Percentiles rank a stretch among this genome's conserved stretches.
Evolutionary conservation across 2,113 vertebrate species (phyloP).

Genomic region (Trematocara marginatum): DNA sequence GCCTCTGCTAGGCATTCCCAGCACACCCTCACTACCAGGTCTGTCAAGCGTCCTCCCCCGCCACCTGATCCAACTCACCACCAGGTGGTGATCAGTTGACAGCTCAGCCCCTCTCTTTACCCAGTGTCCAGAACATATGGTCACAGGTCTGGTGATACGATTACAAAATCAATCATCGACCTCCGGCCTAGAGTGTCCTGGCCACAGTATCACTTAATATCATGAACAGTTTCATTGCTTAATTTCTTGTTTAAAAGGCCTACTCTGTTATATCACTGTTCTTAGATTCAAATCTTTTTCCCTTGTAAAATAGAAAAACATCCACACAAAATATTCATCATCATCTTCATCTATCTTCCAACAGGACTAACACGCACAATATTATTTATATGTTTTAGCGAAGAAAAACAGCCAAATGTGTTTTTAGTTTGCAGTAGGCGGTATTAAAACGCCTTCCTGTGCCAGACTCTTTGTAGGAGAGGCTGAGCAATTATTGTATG

Average conservation of each 20-base stretch:
- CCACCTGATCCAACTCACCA: fast-evolving
- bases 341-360: neutral
- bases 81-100: neutral
- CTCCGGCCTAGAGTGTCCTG: neutral
- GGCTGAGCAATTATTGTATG: conserved; percentile 22
- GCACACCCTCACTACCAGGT: neutral
- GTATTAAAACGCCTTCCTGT: neutral
- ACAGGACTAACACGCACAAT: neutral
- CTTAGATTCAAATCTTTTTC: neutral
- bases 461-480: neutral
- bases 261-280: neutral
- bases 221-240: neutral
- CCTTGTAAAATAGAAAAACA: neutral
- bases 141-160: neutral
- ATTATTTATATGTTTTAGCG: neutral
- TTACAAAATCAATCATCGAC: neutral
- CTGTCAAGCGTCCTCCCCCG: fast-evolving
- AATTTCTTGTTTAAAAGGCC: neutral
- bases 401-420: neutral
- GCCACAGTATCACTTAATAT: neutral
- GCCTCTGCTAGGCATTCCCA: fast-evolving
- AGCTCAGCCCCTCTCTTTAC: neutral
- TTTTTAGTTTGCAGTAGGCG: neutral
- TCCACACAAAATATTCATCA: neutral
- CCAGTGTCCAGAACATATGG: neutral